phyloP scores from a whole-genome alignment of 23 tunicate genomes.

The Phallusia fumigata region DNA sequence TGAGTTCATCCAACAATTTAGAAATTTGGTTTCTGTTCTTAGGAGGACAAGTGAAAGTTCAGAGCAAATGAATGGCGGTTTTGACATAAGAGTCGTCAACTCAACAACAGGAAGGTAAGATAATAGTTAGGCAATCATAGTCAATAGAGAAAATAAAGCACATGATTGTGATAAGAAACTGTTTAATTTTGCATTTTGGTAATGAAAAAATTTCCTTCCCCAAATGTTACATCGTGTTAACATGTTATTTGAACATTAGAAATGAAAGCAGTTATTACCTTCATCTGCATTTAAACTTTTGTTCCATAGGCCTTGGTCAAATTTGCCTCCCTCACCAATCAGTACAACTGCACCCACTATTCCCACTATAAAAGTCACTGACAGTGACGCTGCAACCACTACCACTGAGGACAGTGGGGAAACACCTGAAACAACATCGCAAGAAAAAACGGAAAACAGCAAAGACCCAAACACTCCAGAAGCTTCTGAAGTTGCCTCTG shows the following conservation, averaged over 20 bases:
- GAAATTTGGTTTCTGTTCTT: slow-evolving; percentile 1
- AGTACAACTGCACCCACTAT: slow-evolving; percentile 51
- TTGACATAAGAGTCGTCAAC: slow-evolving; percentile 15
- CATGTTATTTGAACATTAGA: too few species aligned
- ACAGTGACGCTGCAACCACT: slow-evolving; percentile 1
- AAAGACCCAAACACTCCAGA: neutral
- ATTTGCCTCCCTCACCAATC: slow-evolving; percentile 73
- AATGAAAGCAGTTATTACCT: neutral
- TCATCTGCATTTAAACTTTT: neutral
- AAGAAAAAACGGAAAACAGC: neutral
- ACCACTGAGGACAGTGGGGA: neutral
- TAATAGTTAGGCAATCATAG: neutral
- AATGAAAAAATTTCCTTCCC: too few species aligned
- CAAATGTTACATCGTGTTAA: too few species aligned
- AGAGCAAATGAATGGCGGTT: slow-evolving; percentile 49
- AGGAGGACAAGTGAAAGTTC: slow-evolving; percentile 38
- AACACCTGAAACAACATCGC: neutral
- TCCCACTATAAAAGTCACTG: slow-evolving; percentile 4
- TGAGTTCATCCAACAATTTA: too few species aligned
- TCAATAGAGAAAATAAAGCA: too few species aligned
- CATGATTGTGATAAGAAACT: too few species aligned
- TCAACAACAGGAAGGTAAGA: slow-evolving; percentile 25
- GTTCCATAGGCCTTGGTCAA: slow-evolving; percentile 26
- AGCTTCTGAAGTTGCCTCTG: neutral
- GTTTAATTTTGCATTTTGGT: too few species aligned